A percentile compares a stretch with the other conserved stretches of the same genome.
These are phyloP conservation scores for Lysandra bellargus DNA, from an alignment of 2,888 invertebrate genomes.

Conservation along the genomic window DNA sequence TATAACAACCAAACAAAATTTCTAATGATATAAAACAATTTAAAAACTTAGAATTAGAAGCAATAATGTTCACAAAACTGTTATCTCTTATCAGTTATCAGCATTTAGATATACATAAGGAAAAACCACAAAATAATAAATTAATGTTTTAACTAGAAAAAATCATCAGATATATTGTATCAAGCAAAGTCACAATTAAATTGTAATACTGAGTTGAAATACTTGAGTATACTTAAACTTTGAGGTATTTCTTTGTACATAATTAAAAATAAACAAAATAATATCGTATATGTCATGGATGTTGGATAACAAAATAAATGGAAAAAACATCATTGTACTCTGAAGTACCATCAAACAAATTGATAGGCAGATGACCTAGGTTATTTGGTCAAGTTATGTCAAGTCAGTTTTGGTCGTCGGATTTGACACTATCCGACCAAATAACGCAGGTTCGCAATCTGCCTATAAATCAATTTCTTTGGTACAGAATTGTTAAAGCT, in stretches of 20 bases:
- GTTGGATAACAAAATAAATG: background rate
- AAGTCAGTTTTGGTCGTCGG: no score
- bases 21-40: no score
- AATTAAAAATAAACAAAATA: background rate
- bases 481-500: background rate
- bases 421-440: background rate
- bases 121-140: background rate
- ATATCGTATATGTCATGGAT: slow-evolving; percentile 13
- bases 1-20: no score
- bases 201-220: background rate
- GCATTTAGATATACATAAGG: background rate
- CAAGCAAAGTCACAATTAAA: background rate
- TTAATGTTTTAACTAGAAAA: background rate
- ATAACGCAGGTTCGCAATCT: background rate
- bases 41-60: no score
- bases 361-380: no score
- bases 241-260: background rate
- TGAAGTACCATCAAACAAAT: no score
- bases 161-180: background rate
- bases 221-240: background rate
- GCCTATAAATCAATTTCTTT: background rate
- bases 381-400: no score
- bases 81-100: background rate
- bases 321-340: background rate
- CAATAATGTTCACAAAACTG: background rate